Conservation (phyloP, 2,113 vertebrate species). For the Falco punctatus region DNA sequence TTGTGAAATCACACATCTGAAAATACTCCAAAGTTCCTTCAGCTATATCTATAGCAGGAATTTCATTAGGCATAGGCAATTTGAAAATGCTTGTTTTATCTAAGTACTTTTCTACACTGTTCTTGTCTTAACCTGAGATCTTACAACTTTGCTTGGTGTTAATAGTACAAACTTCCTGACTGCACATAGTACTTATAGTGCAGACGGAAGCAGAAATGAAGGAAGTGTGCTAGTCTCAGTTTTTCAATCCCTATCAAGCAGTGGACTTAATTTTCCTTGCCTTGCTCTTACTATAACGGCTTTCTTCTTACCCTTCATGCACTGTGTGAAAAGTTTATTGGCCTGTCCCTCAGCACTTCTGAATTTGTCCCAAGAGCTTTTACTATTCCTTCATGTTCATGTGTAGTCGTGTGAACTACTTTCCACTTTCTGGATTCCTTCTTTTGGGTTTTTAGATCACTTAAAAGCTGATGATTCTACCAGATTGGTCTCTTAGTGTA, state of each 20-base stretch:
- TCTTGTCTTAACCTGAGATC: not conserved
- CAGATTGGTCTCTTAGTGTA: not conserved
- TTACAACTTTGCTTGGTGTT: not conserved
- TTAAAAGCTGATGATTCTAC: not conserved
- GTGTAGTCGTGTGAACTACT: not conserved
- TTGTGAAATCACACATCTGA: not conserved
- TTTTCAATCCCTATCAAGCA: not conserved
- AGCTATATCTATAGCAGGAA: not conserved
- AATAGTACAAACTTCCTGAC: not conserved
- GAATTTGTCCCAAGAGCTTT: not conserved
- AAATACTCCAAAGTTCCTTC: not conserved
- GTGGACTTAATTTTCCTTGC: not conserved
- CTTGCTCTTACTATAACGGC: not conserved
- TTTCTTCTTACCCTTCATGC: not conserved
- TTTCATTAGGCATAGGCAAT: not conserved
- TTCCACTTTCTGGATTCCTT: not conserved
- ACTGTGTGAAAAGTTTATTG: not conserved
- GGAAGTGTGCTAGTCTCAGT: not conserved
- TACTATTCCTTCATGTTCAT: not conserved
- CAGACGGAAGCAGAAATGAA: not conserved
- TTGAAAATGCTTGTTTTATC: not conserved
- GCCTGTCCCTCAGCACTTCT: not conserved
- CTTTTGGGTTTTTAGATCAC: not conserved
- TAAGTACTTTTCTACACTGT: not conserved
- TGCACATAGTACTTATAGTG: not conserved